Evolutionary conservation across 2,113 vertebrate species (phyloP).

Genomic region (Anhinga rufa): DNA sequence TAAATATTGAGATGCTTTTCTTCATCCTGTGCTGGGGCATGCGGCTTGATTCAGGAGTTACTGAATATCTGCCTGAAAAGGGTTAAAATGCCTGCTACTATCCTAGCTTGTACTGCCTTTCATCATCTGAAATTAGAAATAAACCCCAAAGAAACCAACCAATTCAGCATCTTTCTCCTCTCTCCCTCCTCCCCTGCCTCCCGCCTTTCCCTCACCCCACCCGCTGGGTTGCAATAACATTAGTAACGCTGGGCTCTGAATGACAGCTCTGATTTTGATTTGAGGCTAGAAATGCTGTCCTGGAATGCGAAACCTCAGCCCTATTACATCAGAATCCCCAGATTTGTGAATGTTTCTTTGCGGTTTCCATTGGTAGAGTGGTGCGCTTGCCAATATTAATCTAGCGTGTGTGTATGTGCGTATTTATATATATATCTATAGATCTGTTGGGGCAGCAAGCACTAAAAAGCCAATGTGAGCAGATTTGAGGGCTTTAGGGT

Average conservation of each 20-base stretch:
- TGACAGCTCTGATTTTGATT: conserved; percentile 50
- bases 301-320: conserved; percentile 56
- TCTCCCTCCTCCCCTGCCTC: background rate
- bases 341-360: conserved; percentile 43
- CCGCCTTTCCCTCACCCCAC: background rate
- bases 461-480: background rate
- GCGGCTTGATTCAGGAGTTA: background rate
- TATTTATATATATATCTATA: background rate
- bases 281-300: background rate
- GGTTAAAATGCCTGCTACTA: background rate
- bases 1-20: background rate
- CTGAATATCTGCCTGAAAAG: background rate
- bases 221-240: background rate
- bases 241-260: background rate
- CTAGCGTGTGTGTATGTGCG: background rate
- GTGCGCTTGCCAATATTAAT: background rate
- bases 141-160: background rate
- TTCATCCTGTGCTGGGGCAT: background rate
- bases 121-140: background rate
- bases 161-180: background rate
- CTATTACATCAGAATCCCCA: conserved; percentile 57
- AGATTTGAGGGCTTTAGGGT: background rate
- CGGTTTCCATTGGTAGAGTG: background rate
- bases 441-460: background rate
- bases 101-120: background rate